phyloP scores from a whole-genome alignment of 1,140 invertebrate genomes.

The Neuroterus valhalla region DNA sequence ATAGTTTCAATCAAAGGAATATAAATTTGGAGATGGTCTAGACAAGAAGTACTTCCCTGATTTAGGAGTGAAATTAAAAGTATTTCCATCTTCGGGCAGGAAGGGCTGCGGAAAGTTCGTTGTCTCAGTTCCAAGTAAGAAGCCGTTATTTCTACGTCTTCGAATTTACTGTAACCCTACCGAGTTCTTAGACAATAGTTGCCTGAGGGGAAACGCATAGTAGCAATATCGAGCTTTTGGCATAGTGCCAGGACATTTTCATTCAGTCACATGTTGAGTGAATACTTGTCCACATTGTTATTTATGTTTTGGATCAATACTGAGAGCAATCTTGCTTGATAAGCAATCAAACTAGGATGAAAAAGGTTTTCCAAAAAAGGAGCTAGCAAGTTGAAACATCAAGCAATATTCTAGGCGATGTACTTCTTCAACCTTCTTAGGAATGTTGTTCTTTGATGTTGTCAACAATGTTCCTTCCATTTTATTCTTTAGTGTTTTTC shows the following conservation, averaged over 20 bases:
- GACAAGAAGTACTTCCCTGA: background rate
- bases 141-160: constrained; percentile 65
- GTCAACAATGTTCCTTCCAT: too few relatives aligned
- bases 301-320: background rate
- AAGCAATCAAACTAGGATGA: background rate
- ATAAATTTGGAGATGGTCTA: too few relatives aligned
- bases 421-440: too few relatives aligned
- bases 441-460: too few relatives aligned
- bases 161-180: constrained; percentile 64
- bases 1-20: too few relatives aligned
- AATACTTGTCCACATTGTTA: constrained; percentile 69
- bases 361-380: too few relatives aligned
- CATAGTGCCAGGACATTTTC: constrained; percentile 62
- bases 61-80: background rate
- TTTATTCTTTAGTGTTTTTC: too few relatives aligned
- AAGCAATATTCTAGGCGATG: too few relatives aligned
- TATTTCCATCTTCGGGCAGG: background rate
- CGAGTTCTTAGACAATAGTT: constrained; percentile 63
- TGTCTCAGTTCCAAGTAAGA: constrained; percentile 50
- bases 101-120: constrained; percentile 14
- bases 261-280: constrained; percentile 34
- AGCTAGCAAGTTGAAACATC: too few relatives aligned
- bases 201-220: constrained; percentile 52
- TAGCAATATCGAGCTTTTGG: constrained; percentile 63
- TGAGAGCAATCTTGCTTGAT: background rate